These are phyloP conservation scores for Coleophora deauratella DNA, from an alignment of 2,888 invertebrate species.

Conservation along the genomic window DNA sequence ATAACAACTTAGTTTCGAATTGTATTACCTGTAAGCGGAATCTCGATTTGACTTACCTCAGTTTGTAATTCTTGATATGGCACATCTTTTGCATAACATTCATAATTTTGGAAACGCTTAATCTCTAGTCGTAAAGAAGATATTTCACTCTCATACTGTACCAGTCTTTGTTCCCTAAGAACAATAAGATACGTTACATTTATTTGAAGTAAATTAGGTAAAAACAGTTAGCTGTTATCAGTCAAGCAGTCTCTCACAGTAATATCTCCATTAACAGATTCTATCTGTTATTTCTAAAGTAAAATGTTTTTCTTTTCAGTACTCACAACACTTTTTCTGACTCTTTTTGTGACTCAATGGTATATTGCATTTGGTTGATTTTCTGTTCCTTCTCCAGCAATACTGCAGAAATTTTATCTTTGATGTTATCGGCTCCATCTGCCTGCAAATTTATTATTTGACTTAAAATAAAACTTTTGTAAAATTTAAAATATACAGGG, in stretches of 20 bases:
- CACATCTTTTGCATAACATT: constrained; percentile 47
- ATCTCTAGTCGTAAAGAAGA: constrained; percentile 49
- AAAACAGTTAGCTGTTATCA: neutral
- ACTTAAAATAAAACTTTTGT: too few relatives aligned
- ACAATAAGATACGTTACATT: constrained; percentile 1
- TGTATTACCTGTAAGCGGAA: neutral
- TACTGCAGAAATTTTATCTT: constrained; percentile 54
- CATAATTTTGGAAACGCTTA: constrained; percentile 46
- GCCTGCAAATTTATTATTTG: constrained; percentile 32
- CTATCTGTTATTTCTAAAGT: neutral
- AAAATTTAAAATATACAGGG: too few relatives aligned
- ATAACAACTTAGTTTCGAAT: neutral
- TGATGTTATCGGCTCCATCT: constrained; percentile 42
- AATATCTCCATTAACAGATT: too few relatives aligned
- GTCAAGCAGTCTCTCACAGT: neutral
- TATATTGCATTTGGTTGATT: constrained; percentile 42
- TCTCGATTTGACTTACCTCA: constrained; percentile 48
- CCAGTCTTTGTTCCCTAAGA: constrained; percentile 50
- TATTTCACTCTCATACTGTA: constrained; percentile 51
- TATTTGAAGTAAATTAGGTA: neutral
- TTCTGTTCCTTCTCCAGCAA: constrained; percentile 50
- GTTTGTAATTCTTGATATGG: constrained; percentile 49
- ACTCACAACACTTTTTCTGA: constrained; percentile 50
- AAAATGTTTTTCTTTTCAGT: neutral
- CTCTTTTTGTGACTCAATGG: constrained; percentile 42